Percentiles rank a stretch among this genome's conserved stretches.
phyloP scores from a whole-genome alignment of 2,888 invertebrate genomes.

The Bursaphelenchus okinawaensis region DNA sequence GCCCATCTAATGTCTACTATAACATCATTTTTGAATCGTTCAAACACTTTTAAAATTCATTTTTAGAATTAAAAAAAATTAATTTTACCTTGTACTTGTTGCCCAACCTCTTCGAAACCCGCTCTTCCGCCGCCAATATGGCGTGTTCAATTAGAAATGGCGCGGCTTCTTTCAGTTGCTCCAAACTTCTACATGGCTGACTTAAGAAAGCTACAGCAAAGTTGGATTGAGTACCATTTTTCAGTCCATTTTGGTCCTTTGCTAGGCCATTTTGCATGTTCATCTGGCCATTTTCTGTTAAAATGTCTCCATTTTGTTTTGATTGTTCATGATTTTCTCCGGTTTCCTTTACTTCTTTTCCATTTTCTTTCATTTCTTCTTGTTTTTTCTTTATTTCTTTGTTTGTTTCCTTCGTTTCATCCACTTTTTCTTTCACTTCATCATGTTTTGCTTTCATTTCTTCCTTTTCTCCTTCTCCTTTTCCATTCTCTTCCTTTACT shows the following conservation, averaged over 20 bases:
- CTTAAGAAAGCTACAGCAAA: conserved; percentile 13
- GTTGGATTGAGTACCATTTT: neutral
- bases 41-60: too few relatives aligned
- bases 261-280: neutral
- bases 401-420: neutral
- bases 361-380: neutral
- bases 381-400: neutral
- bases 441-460: neutral
- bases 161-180: conserved; percentile 64
- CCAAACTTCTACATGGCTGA: conserved; percentile 68
- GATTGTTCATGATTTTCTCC: neutral
- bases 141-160: conserved; percentile 66
- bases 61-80: too few relatives aligned
- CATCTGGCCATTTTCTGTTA: neutral
- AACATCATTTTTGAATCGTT: too few relatives aligned
- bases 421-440: neutral
- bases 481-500: neutral
- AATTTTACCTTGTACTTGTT: conserved; percentile 57
- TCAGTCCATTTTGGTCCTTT: neutral
- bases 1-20: too few relatives aligned
- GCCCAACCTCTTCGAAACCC: conserved; percentile 70
- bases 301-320: neutral
- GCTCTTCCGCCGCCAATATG: conserved; percentile 84
- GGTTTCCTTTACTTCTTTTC: neutral
- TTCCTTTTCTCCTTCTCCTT: neutral